These are phyloP conservation scores for Drosophila truncata DNA, from an alignment of 1,140 invertebrate genomes.

Conservation along the genomic window DNA sequence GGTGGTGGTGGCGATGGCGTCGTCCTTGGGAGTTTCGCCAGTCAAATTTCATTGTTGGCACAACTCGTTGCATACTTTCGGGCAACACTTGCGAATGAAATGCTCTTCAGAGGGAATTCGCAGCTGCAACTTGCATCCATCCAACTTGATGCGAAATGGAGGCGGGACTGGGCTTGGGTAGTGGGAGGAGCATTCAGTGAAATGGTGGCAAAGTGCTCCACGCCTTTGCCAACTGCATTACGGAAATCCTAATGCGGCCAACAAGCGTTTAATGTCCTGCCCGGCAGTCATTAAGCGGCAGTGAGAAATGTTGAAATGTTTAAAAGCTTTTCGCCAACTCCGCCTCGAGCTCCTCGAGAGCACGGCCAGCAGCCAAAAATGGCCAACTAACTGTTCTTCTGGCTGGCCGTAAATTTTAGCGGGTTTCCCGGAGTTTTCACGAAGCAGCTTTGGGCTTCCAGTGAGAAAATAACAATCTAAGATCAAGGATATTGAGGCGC, in stretches of 20 bases:
- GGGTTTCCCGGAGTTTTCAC: constrained; percentile 20
- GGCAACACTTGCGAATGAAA: constrained; percentile 63
- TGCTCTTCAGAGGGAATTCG: constrained; percentile 54
- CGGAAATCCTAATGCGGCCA: constrained; percentile 76
- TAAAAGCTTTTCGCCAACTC: constrained; percentile 58
- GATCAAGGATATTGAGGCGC: constrained; percentile 24
- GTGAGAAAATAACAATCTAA: constrained; percentile 30
- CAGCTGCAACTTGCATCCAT: constrained; percentile 32
- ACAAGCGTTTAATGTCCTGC: constrained; percentile 79
- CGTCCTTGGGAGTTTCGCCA: constrained; percentile 50
- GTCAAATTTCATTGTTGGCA: constrained; percentile 58
- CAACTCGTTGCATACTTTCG: constrained; percentile 60
- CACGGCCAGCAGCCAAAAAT: constrained; percentile 47
- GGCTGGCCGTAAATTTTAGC: constrained; percentile 59
- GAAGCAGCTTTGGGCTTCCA: constrained; percentile 1
- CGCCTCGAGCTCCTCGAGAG: constrained; percentile 2
- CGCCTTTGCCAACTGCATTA: constrained; percentile 66
- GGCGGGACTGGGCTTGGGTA: background rate
- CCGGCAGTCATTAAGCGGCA: constrained; percentile 74
- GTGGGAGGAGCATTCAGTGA: background rate
- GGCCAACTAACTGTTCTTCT: constrained; percentile 57
- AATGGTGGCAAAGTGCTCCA: constrained; percentile 30
- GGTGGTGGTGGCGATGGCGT: background rate
- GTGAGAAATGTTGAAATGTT: constrained; percentile 51
- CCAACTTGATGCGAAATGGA: constrained; percentile 23